Percentiles rank a stretch among this genome's conserved stretches.
Evolutionary conservation across 2,797 vertebrate species (phyloP).

Genomic region (Heterohyrax brucei): DNA sequence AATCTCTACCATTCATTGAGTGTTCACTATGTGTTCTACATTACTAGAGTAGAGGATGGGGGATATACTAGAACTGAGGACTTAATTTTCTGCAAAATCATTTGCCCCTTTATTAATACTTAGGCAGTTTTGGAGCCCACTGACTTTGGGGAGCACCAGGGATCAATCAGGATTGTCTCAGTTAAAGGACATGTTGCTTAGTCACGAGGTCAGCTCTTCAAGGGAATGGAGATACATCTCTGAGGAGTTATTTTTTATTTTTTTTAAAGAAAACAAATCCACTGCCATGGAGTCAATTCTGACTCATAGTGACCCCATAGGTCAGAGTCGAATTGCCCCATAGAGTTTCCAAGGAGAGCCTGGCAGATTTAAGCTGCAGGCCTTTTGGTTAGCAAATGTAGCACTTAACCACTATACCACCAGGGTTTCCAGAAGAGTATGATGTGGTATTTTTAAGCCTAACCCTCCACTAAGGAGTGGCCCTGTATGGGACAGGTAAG

Average conservation of each 20-base stretch:
- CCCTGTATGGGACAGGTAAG: neutral
- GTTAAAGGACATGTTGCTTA: neutral
- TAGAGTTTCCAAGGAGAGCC: too few species aligned
- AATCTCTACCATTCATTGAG: neutral
- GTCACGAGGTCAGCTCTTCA: neutral
- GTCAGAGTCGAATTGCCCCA: too few species aligned
- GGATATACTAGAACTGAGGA: neutral
- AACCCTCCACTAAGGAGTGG: neutral
- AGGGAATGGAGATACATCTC: neutral
- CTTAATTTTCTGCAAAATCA: neutral
- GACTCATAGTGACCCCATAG: too few species aligned
- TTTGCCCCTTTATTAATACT: neutral
- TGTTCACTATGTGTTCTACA: neutral
- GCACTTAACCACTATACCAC: too few species aligned
- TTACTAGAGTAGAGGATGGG: neutral
- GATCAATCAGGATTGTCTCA: neutral
- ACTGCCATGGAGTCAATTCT: too few species aligned
- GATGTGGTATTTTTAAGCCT: neutral
- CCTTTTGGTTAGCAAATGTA: too few species aligned
- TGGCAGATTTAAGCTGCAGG: too few species aligned
- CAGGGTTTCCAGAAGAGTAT: neutral
- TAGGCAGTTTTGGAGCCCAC: neutral
- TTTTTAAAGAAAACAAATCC: too few species aligned
- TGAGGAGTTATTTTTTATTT: neutral
- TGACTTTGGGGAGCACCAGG: neutral